Conservation (phyloP, 2,797 vertebrate genomes). For the Crocodylus rhombifer region DNA sequence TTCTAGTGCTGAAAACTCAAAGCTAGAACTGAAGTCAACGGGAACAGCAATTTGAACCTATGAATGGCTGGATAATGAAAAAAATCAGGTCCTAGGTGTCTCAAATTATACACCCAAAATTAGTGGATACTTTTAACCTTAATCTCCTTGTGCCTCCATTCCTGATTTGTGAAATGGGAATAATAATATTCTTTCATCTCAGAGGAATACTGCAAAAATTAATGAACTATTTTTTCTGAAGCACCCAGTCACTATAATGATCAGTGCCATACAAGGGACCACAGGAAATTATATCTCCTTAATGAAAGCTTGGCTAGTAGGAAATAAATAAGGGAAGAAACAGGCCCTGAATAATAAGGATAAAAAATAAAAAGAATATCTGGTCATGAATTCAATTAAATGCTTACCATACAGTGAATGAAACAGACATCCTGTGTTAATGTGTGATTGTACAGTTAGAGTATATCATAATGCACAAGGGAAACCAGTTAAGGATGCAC, state of each 20-base stretch:
- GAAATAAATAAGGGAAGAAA: neutral
- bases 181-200: neutral
- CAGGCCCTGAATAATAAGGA: slow-evolving; percentile 27
- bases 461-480: neutral
- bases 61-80: neutral
- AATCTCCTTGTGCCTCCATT: neutral
- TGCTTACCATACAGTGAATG: neutral
- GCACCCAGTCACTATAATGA: neutral
- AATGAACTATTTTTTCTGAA: neutral
- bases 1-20: neutral
- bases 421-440: neutral
- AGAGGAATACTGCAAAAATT: neutral
- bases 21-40: neutral
- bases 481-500: neutral
- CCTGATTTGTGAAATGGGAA: neutral
- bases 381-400: slow-evolving; percentile 30
- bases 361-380: slow-evolving; percentile 51
- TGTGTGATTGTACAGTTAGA: neutral
- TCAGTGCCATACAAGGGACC: neutral
- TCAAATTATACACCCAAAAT: neutral
- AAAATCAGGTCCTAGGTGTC: neutral
- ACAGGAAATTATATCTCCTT: slow-evolving; percentile 14
- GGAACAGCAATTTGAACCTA: neutral
- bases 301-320: neutral
- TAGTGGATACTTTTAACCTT: neutral